Evolutionary conservation across 2,113 vertebrate genomes (phyloP), one percentile per base, ranked within the genome.

Genomic region (Cebus imitator): DNA sequence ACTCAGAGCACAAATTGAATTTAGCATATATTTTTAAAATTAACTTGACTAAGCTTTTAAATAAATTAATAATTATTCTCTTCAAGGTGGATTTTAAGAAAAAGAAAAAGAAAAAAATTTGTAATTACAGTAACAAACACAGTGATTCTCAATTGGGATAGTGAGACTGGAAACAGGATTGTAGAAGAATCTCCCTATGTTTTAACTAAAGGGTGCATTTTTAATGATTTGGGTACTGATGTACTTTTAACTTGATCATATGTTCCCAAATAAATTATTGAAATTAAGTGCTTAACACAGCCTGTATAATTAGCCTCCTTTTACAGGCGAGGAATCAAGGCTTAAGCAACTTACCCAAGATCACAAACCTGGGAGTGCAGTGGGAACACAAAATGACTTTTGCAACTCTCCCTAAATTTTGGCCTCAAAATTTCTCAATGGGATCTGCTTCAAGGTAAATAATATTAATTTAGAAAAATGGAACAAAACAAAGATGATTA

Each of bases 201-300:
- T 92, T 91, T 90, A 78, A 88, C 20, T 43, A 87, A 93, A 94
- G 17, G 3, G 52, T 55, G 30, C 10, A 76, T 87, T 91, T 96
- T 66, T 87, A 75, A 96, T 81, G 55, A 14, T 40, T 76, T 64
- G 27, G 50, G n/a, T 16, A 81, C n/a, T 81, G 43, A 5, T 43
- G 16, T 48, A 81, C n/a, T 76, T 87, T 90, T 64, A 91, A 91
- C 10, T 76, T 72, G 91, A 11, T 90, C 73, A 75, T 40, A 80
- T 68, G 11, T 9, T 87, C 88, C 82, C 32, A 83, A 70, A 52
- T 61, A 43, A 50, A 82, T 82, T 79, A 73, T 35, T 96, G 20
- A 96, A 94, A 72, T 83, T 52, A 9, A 8, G 2, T 58, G 3
- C 27, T 87, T 88, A n/a, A 80, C 8, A 21, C 7, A 79, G 8